Evolutionary conservation across 2,797 vertebrate genomes (phyloP).

Genomic region (Dipus sagitta): DNA sequence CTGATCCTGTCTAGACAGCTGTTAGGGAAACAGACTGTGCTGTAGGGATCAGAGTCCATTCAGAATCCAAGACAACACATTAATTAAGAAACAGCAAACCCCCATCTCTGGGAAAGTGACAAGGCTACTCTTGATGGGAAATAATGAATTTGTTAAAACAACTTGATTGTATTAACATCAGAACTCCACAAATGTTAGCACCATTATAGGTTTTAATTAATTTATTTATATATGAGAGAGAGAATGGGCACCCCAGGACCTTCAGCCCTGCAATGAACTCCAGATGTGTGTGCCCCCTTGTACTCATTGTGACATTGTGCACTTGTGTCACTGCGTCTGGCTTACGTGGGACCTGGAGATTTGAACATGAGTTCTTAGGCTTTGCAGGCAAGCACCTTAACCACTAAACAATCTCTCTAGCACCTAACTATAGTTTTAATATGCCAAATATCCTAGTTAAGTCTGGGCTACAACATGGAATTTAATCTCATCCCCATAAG

Average conservation of each 20-base stretch:
- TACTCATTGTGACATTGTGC: too few species aligned
- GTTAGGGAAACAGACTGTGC: slow-evolving; percentile 50
- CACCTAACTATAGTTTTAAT: background rate
- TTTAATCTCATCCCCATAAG: background rate
- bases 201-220: too few species aligned
- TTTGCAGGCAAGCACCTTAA: too few species aligned
- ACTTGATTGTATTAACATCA: slow-evolving; percentile 49
- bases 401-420: too few species aligned
- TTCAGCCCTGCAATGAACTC: too few species aligned
- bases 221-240: too few species aligned
- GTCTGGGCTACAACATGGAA: background rate
- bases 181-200: background rate
- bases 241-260: too few species aligned
- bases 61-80: background rate
- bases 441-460: slow-evolving; percentile 5
- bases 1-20: slow-evolving; percentile 66
- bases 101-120: background rate
- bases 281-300: too few species aligned
- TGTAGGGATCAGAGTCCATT: background rate
- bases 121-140: slow-evolving; percentile 9
- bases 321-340: too few species aligned
- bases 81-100: slow-evolving; percentile 38
- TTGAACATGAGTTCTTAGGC: too few species aligned
- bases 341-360: too few species aligned
- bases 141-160: slow-evolving; percentile 45